Conservation (phyloP, 2,888 invertebrate genomes). For the Drosophila greeni region DNA sequence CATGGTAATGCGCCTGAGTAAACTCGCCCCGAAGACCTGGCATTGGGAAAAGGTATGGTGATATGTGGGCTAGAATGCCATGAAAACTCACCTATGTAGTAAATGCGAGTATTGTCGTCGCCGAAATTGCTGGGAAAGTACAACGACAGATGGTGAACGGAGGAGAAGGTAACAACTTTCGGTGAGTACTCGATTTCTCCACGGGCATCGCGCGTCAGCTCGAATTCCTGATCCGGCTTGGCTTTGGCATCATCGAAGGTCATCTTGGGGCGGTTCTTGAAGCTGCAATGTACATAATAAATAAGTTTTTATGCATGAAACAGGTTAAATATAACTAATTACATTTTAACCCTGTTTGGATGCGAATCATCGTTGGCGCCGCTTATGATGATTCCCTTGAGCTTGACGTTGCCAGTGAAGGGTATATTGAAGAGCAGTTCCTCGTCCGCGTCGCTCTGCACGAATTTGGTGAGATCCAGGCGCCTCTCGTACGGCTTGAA, state of each 20-base stretch:
- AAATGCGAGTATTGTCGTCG: conserved; percentile 89
- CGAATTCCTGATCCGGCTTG: conserved; percentile 93
- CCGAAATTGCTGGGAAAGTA: conserved; percentile 95
- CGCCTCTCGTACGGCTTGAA: conserved; percentile 96
- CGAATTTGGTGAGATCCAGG: conserved; percentile 89
- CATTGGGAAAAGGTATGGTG: neutral
- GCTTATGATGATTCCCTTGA: conserved; percentile 94
- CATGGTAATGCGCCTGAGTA: conserved; percentile 89
- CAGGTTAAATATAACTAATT: neutral
- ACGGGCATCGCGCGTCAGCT: conserved; percentile 87
- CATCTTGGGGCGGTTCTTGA: conserved; percentile 95
- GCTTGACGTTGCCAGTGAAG: conserved; percentile 95
- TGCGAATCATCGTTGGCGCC: conserved; percentile 93
- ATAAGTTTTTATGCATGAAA: neutral
- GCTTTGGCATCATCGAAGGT: conserved; percentile 91
- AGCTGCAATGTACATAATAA: conserved; percentile 81
- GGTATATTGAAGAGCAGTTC: conserved; percentile 98
- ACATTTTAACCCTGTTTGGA: conserved; percentile 89
- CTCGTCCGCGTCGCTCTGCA: conserved; percentile 97
- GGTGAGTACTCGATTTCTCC: conserved; percentile 93
- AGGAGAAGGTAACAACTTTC: conserved; percentile 94
- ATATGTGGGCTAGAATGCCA: neutral
- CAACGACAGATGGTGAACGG: conserved; percentile 91
- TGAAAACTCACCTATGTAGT: conserved; percentile 86
- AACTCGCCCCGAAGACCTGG: conserved; percentile 91